Evolutionary conservation across 2,888 invertebrate genomes (phyloP), one percentile per base, ranked within the genome.

Genomic region (Harmothoe impar): DNA sequence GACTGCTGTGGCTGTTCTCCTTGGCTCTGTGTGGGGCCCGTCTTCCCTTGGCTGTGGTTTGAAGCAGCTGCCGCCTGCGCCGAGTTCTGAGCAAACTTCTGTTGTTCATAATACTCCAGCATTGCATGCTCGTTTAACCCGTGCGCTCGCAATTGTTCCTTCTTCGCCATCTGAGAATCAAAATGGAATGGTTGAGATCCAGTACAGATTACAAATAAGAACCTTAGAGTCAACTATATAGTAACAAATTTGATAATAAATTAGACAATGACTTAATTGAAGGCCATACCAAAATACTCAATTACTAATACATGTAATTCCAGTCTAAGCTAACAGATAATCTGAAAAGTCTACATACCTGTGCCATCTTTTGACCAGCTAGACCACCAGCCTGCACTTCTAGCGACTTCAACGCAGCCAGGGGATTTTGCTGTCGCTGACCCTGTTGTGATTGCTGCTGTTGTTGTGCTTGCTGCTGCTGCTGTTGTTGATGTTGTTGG

Each of bases 401-500:
- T 91, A 93, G 92, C 20, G 92, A 91, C 91, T 93, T 93, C 29
- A 93, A 89, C 15, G 93, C 93, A 43, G 92, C 92, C n/a, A 93
- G 90, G 0, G 93, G 93, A 23, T 91, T 93, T 62, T 86, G 52
- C 33, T 31, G n/a, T 33, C 33, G 88, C 33, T 52, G 51, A 0
- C 52, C 54, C 56, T 88, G 88, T n/a, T 81, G 56, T 29, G 52
- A 54, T 54, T 88, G 54, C n/a, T 88, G 88, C 52, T 52, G 25
- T 35, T 62, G 68, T 56, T 88, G 88, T 88, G 95, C 94, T 92
- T 96, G n/a, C n/a, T n/a, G n/a, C n/a, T 89, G 89, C n/a, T 56
- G 89, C 23, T 54, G 62, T 15, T 89, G 89, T 29, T 89, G 89
- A 7, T 56, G 89, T 31, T 93, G 91, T 77, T 93, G 89, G 91